Evolutionary conservation across 2,113 vertebrate genomes (phyloP).

Genomic region (Penelope pileata): DNA sequence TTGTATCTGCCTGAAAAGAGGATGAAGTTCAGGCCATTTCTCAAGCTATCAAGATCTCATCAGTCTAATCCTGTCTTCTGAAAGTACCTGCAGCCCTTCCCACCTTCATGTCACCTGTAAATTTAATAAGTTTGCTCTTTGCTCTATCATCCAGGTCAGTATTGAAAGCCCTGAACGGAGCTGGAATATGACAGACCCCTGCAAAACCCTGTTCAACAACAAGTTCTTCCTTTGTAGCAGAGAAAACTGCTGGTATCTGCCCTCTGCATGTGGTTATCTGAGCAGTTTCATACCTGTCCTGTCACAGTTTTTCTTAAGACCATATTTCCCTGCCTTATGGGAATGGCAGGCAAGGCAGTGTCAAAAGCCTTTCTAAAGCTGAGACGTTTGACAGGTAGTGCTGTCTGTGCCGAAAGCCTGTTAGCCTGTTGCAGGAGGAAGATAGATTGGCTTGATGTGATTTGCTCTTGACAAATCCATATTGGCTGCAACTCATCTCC

Average conservation of each 20-base stretch:
- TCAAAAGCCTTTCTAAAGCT: background rate
- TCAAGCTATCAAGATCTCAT: background rate
- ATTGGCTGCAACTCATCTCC: constrained; percentile 64
- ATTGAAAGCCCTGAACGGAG: background rate
- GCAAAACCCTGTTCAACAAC: background rate
- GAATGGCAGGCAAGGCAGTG: background rate
- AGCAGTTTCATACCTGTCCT: background rate
- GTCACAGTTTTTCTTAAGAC: background rate
- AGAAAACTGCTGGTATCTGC: background rate
- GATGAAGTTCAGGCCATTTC: background rate
- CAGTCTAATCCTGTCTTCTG: background rate
- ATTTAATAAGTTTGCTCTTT: background rate
- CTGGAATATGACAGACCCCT: background rate
- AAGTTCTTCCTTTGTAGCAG: background rate
- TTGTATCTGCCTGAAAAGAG: background rate
- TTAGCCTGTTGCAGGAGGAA: background rate
- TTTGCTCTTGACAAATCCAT: constrained; percentile 56
- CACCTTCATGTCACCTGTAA: background rate
- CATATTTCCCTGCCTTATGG: background rate
- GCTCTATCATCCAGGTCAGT: background rate
- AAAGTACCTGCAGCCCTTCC: background rate
- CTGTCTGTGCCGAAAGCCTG: background rate
- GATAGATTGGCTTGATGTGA: constrained; percentile 41
- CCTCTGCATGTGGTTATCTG: background rate
- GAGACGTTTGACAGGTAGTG: background rate